Conservation (phyloP, 2,113 vertebrate species). For the Nanorana parkeri region DNA sequence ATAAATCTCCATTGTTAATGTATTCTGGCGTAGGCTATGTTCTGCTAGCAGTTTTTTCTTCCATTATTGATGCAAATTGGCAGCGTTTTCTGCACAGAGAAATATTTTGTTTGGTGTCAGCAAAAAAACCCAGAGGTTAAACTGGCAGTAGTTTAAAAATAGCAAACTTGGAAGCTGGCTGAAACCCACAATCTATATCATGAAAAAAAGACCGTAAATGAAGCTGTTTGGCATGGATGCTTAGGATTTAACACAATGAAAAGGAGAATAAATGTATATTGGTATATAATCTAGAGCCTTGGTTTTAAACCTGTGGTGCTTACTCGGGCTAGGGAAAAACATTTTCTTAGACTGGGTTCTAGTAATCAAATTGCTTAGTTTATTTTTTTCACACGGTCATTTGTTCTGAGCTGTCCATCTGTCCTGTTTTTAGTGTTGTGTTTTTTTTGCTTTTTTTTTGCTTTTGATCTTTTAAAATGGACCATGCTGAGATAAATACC, state of each 20-base stretch:
- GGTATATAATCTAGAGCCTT: too few species aligned
- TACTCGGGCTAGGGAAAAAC: too few species aligned
- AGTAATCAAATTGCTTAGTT: too few species aligned
- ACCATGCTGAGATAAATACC: too few species aligned
- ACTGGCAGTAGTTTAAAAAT: conserved; percentile 48
- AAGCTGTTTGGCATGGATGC: conserved; percentile 17
- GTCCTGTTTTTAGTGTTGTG: too few species aligned
- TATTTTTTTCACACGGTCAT: too few species aligned
- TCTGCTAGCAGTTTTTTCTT: conserved; percentile 30
- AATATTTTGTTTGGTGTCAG: conserved; percentile 53
- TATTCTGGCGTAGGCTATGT: conserved; percentile 35
- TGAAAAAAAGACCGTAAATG: conserved; percentile 18
- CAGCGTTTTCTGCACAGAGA: conserved; percentile 43
- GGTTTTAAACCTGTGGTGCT: too few species aligned
- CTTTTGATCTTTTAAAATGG: too few species aligned
- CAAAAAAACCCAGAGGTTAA: conserved; percentile 49
- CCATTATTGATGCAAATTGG: conserved; percentile 55
- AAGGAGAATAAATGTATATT: background rate
- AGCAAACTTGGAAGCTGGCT: conserved; percentile 2
- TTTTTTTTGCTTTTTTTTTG: too few species aligned
- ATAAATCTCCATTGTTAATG: conserved; percentile 34
- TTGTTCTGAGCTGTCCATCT: too few species aligned
- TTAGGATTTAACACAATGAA: background rate
- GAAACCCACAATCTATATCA: conserved; percentile 4
- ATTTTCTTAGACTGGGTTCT: too few species aligned